These are phyloP conservation scores for Cancer borealis DNA, from an alignment of 2,888 invertebrate genomes.

Conservation along the genomic window DNA sequence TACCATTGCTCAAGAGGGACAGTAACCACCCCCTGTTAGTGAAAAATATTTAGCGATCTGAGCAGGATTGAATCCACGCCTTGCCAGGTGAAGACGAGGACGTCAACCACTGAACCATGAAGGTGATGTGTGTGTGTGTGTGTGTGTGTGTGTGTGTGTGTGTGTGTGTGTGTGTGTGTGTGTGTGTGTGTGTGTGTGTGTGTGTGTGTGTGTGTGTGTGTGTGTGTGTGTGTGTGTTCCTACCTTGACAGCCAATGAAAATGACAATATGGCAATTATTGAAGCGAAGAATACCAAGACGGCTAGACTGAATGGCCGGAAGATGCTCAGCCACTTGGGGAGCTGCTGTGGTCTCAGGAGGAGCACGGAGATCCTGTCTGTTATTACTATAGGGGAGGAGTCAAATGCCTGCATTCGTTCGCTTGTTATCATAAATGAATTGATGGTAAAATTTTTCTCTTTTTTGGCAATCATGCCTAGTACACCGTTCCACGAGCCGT, in stretches of 20 bases:
- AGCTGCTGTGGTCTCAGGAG: slow-evolving; percentile 39
- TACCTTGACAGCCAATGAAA: slow-evolving; percentile 1
- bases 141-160: too few relatives aligned
- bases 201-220: too few relatives aligned
- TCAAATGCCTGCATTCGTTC: slow-evolving; percentile 46
- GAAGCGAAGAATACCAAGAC: slow-evolving; percentile 23
- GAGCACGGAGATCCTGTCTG: slow-evolving; percentile 44
- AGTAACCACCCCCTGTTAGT: too few relatives aligned
- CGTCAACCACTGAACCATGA: too few relatives aligned
- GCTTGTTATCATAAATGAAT: background rate
- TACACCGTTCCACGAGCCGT: slow-evolving; percentile 62
- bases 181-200: too few relatives aligned
- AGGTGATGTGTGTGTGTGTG: too few relatives aligned
- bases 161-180: too few relatives aligned
- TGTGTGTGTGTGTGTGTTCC: background rate
- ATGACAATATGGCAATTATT: background rate
- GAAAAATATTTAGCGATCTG: too few relatives aligned
- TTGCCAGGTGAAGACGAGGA: too few relatives aligned
- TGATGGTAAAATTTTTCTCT: slow-evolving; percentile 60
- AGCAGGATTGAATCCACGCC: too few relatives aligned
- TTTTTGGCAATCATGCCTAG: slow-evolving; percentile 51
- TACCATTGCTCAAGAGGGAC: too few relatives aligned
- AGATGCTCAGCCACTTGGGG: slow-evolving; percentile 55
- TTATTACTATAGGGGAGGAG: background rate
- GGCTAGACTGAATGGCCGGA: slow-evolving; percentile 50